Base-by-base conservation (phyloP, 1,140 invertebrate species). In the Kradibia gibbosae region DNA sequence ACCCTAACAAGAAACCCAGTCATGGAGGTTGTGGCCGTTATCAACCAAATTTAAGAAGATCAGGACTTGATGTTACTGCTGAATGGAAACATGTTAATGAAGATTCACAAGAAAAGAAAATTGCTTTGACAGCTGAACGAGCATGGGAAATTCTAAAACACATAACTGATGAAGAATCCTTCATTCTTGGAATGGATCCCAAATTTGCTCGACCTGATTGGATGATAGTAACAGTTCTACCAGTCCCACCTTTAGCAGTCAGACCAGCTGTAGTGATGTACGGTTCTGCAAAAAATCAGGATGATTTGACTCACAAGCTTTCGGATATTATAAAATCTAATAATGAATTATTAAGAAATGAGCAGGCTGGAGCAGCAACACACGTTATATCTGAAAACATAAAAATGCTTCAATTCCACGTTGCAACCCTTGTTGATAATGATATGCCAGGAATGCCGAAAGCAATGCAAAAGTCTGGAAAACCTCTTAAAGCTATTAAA, bases 21-120 rank as follows among this genome's bases (percentile, higher is more conserved):
- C 97, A 99, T 90, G 98, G 98, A 53, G 98, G 99, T 87, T 99
- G 99, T 92, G 99, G 99, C 87, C 93, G 98, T 75, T 99, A 98
- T 87, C 99, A 99, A 87, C 99, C 99, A 8, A 97, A 95, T 76
- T 96, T 99, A 42, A 93, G 96, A 71, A 92, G 98, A 78, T 93
- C 94, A 25, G 99, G 98, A 0, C 90, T 99, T 13, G 98, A 99
- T 84, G 92, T 99, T 17, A 95, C 95, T 5, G 98, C 97, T 1
- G 98, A 99, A 91, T 99, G 98, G 98, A 99, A 99, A 90, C 95
- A 99, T 87, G 94, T 98, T 0, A 99, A 99, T 91, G 99, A 99
- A 92, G 98, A 99, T 88, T 96, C 97, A 7, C 98, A 99, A 91
- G 98, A 99, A 87, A 97, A 97, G 86, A 99, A 99, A 91, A 98